Conservation (phyloP, 2,797 vertebrate species). For the Taenioides sp. region DNA sequence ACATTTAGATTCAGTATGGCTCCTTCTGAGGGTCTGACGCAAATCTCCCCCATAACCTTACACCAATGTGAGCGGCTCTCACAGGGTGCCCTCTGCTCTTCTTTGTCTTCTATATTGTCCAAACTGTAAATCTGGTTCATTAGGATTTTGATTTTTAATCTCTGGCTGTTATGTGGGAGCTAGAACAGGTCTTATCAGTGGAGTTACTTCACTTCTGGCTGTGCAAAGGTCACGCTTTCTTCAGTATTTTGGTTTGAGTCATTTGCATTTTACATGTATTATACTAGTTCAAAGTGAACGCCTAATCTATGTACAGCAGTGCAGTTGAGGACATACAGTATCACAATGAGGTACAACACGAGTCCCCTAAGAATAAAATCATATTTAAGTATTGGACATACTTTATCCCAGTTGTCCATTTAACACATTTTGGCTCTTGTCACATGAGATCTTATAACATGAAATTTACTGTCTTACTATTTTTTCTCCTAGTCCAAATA, state of each 20-base stretch:
- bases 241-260: slow-evolving; percentile 37
- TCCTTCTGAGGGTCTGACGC: slow-evolving; percentile 36
- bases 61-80: slow-evolving; percentile 19
- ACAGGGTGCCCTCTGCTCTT: slow-evolving; percentile 3
- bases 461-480: no score
- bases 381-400: not conserved
- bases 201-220: slow-evolving; percentile 5
- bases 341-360: no score
- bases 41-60: slow-evolving; percentile 36
- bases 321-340: not conserved
- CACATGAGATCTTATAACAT: no score
- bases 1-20: slow-evolving; percentile 48
- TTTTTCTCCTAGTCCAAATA: not conserved
- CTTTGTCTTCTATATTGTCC: not conserved
- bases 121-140: slow-evolving; percentile 27
- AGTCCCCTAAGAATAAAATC: no score
- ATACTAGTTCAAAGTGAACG: not conserved
- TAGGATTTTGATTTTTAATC: slow-evolving; percentile 6
- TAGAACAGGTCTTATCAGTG: slow-evolving; percentile 12
- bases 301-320: not conserved
- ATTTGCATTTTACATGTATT: slow-evolving; percentile 32
- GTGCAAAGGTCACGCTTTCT: slow-evolving; percentile 27
- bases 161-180: slow-evolving; percentile 6
- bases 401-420: not conserved
- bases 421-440: not conserved